Evolutionary conservation across 2,797 vertebrate genomes (phyloP).

Genomic region (Euthynnus affinis): DNA sequence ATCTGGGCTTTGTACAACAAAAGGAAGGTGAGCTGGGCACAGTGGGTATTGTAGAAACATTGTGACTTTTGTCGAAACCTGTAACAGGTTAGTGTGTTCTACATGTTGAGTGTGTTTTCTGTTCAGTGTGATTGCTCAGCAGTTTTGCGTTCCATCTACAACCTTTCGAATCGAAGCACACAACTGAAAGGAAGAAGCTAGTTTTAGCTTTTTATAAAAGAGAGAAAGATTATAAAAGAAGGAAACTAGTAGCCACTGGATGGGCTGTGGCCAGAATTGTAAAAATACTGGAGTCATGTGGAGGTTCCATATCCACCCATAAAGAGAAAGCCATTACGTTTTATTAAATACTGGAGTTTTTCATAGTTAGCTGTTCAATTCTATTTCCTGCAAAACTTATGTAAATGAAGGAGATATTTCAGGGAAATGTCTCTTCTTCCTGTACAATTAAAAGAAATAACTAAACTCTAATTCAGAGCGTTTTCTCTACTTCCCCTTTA

Average conservation of each 20-base stretch:
- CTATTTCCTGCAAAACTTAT: neutral
- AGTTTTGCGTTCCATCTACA: slow-evolving; percentile 12
- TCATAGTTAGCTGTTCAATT: neutral
- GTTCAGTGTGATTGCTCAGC: neutral
- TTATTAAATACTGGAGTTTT: too few relatives aligned
- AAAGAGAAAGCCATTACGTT: too few relatives aligned
- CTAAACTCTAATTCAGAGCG: neutral
- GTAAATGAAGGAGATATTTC: neutral
- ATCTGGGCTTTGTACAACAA: neutral
- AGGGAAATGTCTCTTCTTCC: neutral
- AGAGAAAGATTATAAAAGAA: neutral
- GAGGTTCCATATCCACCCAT: too few relatives aligned
- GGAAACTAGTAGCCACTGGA: neutral
- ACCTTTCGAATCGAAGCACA: slow-evolving; percentile 1
- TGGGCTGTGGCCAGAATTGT: neutral
- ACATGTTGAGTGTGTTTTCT: too few relatives aligned
- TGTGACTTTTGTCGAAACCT: neutral
- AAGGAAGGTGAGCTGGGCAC: neutral
- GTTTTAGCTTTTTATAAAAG: neutral
- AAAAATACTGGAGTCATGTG: neutral
- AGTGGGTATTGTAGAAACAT: neutral
- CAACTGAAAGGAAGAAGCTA: neutral
- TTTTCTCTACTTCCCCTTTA: neutral
- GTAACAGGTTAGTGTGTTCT: neutral
- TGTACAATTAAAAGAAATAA: neutral